phyloP scores from a whole-genome alignment of 1,140 invertebrate species.

The Glomeris maerens region DNA sequence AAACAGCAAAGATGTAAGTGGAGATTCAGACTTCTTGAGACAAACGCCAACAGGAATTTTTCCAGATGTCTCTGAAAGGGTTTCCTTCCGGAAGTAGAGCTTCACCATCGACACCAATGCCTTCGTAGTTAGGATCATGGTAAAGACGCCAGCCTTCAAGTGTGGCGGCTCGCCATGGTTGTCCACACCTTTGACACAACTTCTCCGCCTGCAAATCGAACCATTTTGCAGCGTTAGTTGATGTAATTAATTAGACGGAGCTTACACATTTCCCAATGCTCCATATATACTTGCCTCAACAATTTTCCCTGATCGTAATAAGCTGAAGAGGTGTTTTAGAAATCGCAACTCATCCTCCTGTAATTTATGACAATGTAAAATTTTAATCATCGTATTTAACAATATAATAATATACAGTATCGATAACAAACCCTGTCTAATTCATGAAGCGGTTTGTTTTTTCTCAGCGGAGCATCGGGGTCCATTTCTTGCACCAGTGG shows the following conservation, averaged over 20 bases:
- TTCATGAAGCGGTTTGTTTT: slow-evolving; percentile 61
- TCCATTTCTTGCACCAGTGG: slow-evolving; percentile 62
- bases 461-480: slow-evolving; percentile 77
- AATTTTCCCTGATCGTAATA: slow-evolving; percentile 69
- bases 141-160: slow-evolving; percentile 75
- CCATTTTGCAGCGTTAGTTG: neutral
- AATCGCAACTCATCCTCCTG: slow-evolving; percentile 67
- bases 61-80: slow-evolving; percentile 70
- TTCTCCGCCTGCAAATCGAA: slow-evolving; percentile 45
- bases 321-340: slow-evolving; percentile 49
- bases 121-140: slow-evolving; percentile 61
- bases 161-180: slow-evolving; percentile 75
- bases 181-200: slow-evolving; percentile 66
- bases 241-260: neutral
- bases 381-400: neutral
- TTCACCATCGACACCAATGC: slow-evolving; percentile 15
- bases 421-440: slow-evolving; percentile 48
- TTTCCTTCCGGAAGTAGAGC: slow-evolving; percentile 59
- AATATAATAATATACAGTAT: slow-evolving; percentile 3
- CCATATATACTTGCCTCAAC: slow-evolving; percentile 37
- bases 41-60: slow-evolving; percentile 61
- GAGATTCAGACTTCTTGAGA: slow-evolving; percentile 37
- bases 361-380: slow-evolving; percentile 8
- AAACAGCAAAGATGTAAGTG: neutral
- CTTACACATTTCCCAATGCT: neutral